Base-by-base conservation (phyloP, 2,888 invertebrate genomes). In the Drosophila neotestacea region DNA sequence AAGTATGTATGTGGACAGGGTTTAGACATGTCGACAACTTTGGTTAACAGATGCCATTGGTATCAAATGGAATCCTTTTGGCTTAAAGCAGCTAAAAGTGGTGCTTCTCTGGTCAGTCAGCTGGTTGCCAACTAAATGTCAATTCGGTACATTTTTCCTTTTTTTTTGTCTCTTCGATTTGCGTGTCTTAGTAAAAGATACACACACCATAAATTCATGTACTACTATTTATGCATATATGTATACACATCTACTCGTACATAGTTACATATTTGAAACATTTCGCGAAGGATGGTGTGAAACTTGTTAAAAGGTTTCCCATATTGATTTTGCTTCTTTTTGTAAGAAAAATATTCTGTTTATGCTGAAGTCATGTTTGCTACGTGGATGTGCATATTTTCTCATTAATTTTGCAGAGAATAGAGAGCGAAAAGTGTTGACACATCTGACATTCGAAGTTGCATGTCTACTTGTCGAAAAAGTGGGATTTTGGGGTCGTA, bases 301-400 rank as follows among this genome's bases (percentile, higher is more conserved):
- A 78, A 70, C 63, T 79, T 72, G 81, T 77, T 81, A 77, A 70
- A 70, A 81, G 73, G 78, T 73, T 72, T 32, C 10, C 56, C 70
- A 64, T 63, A 51, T 16, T 11, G 22, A 47, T 6, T 28, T 27
- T 13, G 9, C 22, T 34, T 36, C 27, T 16, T 16, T 47, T 36
- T 4, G 4, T 2, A 54, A 50, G 58, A 56, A 69, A 80, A 78
- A 80, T 80, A 78, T 80, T 76, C 65, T 67, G 81, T 64, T 73
- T 73, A 78, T 69, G 69, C 73, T 70, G 64, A 63, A 78, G 65
- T 52, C 76, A 70, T 77, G 62, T 67, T 72, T 64, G 60, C 71
- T 65, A 76, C 80, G 71, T 80, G 80, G 62, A 80, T 72, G 71
- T 80, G 81, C 77, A 81, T 79, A 79, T 79, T 81, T 79, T 73